Conservation (phyloP, 1,140 invertebrate genomes). For the Dicyema japonicum region DNA sequence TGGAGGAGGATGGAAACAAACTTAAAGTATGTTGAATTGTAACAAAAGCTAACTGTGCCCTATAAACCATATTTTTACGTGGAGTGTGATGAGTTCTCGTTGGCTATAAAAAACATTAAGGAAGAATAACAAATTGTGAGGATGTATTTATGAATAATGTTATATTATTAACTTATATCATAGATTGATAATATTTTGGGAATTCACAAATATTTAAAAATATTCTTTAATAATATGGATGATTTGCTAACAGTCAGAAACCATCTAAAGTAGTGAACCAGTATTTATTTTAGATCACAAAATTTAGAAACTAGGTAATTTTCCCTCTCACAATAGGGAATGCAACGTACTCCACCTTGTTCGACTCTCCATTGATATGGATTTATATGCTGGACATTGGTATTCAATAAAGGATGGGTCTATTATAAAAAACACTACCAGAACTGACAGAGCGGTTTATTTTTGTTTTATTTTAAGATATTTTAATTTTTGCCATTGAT, state of each 20-base stretch:
- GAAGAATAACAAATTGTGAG: constrained; percentile 41
- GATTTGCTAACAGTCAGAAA: neutral
- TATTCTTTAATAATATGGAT: neutral
- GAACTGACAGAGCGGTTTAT: constrained; percentile 32
- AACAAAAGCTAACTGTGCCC: constrained; percentile 52
- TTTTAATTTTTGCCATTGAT: constrained; percentile 44
- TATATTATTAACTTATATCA: neutral
- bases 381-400: constrained; percentile 76
- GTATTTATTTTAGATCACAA: neutral
- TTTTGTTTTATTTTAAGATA: neutral
- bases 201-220: neutral
- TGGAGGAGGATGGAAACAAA: constrained; percentile 63
- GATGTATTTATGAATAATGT: constrained; percentile 8
- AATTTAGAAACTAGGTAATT: neutral
- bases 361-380: constrained; percentile 64
- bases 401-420: constrained; percentile 44
- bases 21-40: too few species aligned
- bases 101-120: constrained; percentile 47
- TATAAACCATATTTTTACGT: constrained; percentile 76
- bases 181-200: neutral
- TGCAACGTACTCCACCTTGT: constrained; percentile 90
- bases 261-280: neutral
- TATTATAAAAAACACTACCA: constrained; percentile 4
- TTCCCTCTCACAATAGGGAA: constrained; percentile 29
- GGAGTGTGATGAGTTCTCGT: constrained; percentile 52